phyloP scores from a whole-genome alignment of 2,797 vertebrate genomes.

The Enoplosus armatus region DNA sequence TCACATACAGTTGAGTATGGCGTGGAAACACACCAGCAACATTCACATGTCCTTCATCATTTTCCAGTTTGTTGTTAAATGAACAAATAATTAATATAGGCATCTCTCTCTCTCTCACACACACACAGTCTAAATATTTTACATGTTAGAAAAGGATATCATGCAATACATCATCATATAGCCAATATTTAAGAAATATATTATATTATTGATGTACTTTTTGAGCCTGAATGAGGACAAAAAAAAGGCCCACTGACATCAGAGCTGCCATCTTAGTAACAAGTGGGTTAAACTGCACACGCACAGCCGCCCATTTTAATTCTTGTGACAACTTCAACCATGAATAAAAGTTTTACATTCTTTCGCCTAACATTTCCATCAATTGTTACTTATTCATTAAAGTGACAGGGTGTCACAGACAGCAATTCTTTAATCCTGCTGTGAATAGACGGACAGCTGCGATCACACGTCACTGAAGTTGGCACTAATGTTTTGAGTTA shows the following conservation, averaged over 20 bases:
- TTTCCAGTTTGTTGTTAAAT: slow-evolving; percentile 25
- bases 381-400: not conserved
- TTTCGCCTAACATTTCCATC: not conserved
- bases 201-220: not conserved
- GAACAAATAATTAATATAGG: slow-evolving; percentile 18
- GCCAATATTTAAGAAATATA: not conserved
- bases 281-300: too few relatives aligned
- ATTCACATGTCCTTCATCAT: not conserved
- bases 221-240: not conserved
- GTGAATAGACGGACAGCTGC: not conserved
- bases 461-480: slow-evolving; percentile 5
- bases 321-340: not conserved
- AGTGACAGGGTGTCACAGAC: not conserved
- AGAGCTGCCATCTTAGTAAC: not conserved
- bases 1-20: not conserved
- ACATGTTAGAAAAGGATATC: not conserved
- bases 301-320: too few relatives aligned
- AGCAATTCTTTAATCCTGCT: not conserved
- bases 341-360: not conserved
- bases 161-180: not conserved
- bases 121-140: not conserved
- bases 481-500: not conserved
- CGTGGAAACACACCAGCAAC: not conserved
- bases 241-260: not conserved
- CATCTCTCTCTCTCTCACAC: not conserved